Evolutionary conservation across 2,888 invertebrate species (phyloP), one percentile per base, ranked within the genome.

Genomic region (Camptogramma bilineatum): DNA sequence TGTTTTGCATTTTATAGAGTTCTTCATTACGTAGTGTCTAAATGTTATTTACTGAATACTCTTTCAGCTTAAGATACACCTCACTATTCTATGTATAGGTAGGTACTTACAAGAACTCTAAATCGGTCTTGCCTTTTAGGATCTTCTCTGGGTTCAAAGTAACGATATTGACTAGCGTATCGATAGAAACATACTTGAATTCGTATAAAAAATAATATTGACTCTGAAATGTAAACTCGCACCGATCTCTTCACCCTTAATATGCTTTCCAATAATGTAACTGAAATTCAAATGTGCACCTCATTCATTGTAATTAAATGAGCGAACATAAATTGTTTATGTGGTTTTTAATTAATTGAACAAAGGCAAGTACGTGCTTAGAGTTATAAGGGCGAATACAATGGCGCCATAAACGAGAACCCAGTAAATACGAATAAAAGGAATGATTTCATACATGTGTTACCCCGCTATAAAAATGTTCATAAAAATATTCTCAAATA

Each of bases 1-100:
- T 77, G 74, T 72, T 80, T 81, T 81, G 78, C 79, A 83, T 83
- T 82, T 78, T 72, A 82, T 80, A 70, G 77, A 72, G 77, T 70
- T 74, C 73, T 77, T 77, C 72, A 74, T 79, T 77, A 74, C 68
- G 69, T 58, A 50, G 53, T 54, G 44, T 44, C 42, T 46, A 54
- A 63, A 50, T 44, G 48, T 48, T 19, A 57, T 47, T 18, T 31
- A 58, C 18, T 3, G 17, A 48, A 16, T 24, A 9, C 48, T 48
- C 17, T 46, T 52, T 21, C 19, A 51, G 17, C n/a, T 24, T 46
- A 18, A 21, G 4, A 18, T 18, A 54, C 2, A 54, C 17, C 18
- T n/a, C 10, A 31, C 28, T 18, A 8, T 16, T 44, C 34, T 39
- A 39, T 39, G 4, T 4, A 39, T 13, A n/a, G n/a, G n/a, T n/a